These are phyloP conservation scores for Delphinapterus leucas DNA, from an alignment of 2,113 vertebrate genomes.

Conservation along the genomic window DNA sequence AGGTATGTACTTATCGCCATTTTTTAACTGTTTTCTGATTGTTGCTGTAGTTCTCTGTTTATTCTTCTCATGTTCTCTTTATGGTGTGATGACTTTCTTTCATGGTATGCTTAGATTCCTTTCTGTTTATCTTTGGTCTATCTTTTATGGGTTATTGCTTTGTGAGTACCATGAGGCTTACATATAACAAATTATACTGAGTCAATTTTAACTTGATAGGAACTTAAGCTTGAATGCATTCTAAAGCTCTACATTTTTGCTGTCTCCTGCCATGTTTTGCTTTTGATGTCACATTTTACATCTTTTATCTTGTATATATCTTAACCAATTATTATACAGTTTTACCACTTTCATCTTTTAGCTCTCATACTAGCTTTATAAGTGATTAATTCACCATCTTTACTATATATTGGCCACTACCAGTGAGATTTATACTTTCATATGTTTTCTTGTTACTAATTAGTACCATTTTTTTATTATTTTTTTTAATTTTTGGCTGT, in stretches of 20 bases:
- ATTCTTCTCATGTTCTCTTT: background rate
- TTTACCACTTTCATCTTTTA: background rate
- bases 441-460: background rate
- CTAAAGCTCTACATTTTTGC: background rate
- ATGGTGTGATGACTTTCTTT: background rate
- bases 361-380: background rate
- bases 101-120: background rate
- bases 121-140: background rate
- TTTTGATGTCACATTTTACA: background rate
- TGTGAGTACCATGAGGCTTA: background rate
- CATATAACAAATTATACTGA: background rate
- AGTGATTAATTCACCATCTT: background rate
- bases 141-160: background rate
- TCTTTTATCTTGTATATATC: background rate
- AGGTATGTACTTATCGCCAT: background rate
- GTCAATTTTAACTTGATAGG: background rate
- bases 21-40: background rate
- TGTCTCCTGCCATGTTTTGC: background rate
- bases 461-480: background rate
- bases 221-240: background rate
- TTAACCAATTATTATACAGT: background rate
- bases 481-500: too few species aligned
- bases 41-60: background rate
- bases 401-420: background rate
- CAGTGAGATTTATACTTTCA: background rate